A percentile compares a stretch with the other conserved stretches of the same genome.
Conservation (phyloP, 2,888 invertebrate species). For the Teinopalpus imperialis region DNA sequence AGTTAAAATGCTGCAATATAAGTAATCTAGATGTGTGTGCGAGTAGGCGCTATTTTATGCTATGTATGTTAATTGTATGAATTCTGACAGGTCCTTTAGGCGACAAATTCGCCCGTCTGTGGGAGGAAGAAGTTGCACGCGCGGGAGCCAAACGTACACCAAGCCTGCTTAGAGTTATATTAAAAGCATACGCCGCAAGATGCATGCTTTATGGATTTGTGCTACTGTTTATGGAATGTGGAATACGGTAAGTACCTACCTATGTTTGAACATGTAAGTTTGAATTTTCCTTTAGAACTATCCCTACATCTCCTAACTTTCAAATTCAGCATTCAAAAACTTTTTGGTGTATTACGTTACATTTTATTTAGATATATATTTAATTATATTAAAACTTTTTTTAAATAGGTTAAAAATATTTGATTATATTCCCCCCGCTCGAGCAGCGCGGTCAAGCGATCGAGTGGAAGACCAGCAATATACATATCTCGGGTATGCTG, state of each 20-base stretch:
- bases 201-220: slow-evolving; percentile 82
- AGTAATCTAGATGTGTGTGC: no score
- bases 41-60: no score
- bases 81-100: slow-evolving; percentile 65
- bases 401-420: no score
- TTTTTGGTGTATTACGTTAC: neutral
- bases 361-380: no score
- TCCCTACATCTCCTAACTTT: neutral
- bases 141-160: slow-evolving; percentile 75
- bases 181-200: slow-evolving; percentile 83
- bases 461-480: no score
- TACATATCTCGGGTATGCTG: no score
- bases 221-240: slow-evolving; percentile 83
- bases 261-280: no score
- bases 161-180: slow-evolving; percentile 76
- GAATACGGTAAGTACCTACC: slow-evolving; percentile 71
- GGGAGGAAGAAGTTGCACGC: slow-evolving; percentile 73
- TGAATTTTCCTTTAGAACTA: neutral
- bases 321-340: slow-evolving; percentile 1
- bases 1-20: no score
- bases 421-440: no score
- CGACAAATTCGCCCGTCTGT: slow-evolving; percentile 73
- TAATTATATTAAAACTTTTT: no score
- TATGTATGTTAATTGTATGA: no score
- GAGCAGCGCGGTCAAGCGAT: no score